Evolutionary conservation across 2,888 invertebrate genomes (phyloP), one percentile per base, ranked within the genome.

Genomic region (Andrena haemorrhoa): DNA sequence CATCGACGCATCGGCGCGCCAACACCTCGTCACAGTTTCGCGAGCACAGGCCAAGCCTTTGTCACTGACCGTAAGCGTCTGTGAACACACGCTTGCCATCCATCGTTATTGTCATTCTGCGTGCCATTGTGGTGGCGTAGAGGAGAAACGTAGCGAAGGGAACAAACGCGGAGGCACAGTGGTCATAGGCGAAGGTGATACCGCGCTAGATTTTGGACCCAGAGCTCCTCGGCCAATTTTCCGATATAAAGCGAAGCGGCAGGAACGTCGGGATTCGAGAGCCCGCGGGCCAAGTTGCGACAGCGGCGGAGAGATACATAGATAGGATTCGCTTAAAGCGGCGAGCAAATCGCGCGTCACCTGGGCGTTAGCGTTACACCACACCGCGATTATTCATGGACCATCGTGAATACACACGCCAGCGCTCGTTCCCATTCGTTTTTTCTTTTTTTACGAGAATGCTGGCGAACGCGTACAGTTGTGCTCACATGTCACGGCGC

Each of bases 401-500:
- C 47, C 73, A 78, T 74, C 70, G 53, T 56, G 71, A 56, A 56
- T 41, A 41, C 61, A 72, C 75, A 47, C 70, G 70, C 75, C 68
- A 26, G 49, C 47, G 65, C 26, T 77, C 82, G 53, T 68, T 68
- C 33, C 72, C 72, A 65, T 69, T 69, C 76, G 65, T 41, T 66
- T 88, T 41, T 41, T 35, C 29, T 3, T 60, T 86, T 86, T 85
- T 80, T 61, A 85, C 86, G 86, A 88, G 86, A 85, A 89, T 89
- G 85, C 89, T 85, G 73, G 81, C 69, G 64, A 65, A 72, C 74
- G 56, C 35, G 65, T 35, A 84, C 83, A 88, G 79, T 84, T 85
- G 82, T 84, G 78, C 82, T 75, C 83, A 73, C 88, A 83, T 89
- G 84, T 82, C 78, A 83, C 72, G 80, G 51, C 79, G 79, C 84